Evolutionary conservation across 2,113 vertebrate species (phyloP).

Genomic region (Gymnarchus niloticus): DNA sequence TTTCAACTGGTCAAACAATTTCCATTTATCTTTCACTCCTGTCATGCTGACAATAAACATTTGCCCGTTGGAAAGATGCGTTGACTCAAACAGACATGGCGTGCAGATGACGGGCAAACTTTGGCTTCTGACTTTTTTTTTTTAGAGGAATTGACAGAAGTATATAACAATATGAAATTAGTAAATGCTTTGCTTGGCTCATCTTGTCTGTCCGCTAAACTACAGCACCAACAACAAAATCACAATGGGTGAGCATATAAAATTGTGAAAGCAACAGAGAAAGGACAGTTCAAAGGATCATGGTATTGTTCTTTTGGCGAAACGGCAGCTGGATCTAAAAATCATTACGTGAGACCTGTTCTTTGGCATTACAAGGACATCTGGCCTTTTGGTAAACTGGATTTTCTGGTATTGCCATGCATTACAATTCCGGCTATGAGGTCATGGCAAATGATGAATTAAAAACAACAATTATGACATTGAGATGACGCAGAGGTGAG

Average conservation of each 20-base stretch:
- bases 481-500: not conserved
- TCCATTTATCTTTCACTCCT: not conserved
- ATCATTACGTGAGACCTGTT: not conserved
- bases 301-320: not conserved
- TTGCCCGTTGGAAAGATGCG: not conserved
- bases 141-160: not conserved
- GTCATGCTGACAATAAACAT: not conserved
- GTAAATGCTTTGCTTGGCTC: not conserved
- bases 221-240: not conserved
- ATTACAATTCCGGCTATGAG: not conserved
- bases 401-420: not conserved
- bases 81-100: not conserved
- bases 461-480: slow-evolving; percentile 15
- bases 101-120: not conserved
- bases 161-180: too few relatives aligned
- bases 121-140: not conserved
- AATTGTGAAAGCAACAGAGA: not conserved
- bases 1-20: slow-evolving; percentile 14
- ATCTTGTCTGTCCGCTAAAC: too few relatives aligned
- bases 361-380: not conserved
- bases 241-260: too few relatives aligned
- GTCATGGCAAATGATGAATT: slow-evolving; percentile 12
- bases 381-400: not conserved
- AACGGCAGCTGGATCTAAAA: not conserved
- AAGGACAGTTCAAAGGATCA: not conserved